Conservation (phyloP, 1,140 invertebrate genomes). For the Meloidogyne chitwoodi region DNA sequence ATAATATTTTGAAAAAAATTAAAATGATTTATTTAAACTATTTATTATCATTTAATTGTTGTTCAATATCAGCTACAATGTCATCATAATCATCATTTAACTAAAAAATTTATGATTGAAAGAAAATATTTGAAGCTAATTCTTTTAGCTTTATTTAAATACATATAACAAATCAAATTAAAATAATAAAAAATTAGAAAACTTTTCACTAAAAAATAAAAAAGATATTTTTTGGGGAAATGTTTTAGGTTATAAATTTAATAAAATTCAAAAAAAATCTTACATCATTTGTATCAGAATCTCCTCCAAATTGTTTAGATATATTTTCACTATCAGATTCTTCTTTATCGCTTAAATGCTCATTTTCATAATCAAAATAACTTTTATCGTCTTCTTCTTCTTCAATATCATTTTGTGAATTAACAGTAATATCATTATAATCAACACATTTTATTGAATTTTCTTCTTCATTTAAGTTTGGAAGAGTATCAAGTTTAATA, state of each 20-base stretch:
- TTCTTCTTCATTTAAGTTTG: background rate
- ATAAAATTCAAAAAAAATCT: too few species aligned
- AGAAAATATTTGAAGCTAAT: background rate
- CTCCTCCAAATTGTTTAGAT: background rate
- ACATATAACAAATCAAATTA: too few species aligned
- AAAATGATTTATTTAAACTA: background rate
- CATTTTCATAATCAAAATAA: background rate
- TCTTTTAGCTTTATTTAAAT: too few species aligned
- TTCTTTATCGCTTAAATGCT: background rate
- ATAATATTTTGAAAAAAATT: background rate
- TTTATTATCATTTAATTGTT: background rate
- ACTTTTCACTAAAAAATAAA: too few species aligned
- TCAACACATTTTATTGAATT: background rate
- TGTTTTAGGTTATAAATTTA: too few species aligned
- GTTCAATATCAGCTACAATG: background rate
- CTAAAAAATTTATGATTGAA: background rate
- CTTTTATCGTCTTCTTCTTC: background rate
- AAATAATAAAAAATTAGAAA: too few species aligned
- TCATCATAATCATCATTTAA: background rate
- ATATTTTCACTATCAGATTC: constrained; percentile 57
- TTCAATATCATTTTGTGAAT: too few species aligned
- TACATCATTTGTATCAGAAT: background rate
- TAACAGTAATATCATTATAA: background rate
- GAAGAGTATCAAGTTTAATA: background rate
- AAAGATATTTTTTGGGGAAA: too few species aligned